phyloP scores from a whole-genome alignment of 1,140 invertebrate genomes.

The Zaprionus capensis region DNA sequence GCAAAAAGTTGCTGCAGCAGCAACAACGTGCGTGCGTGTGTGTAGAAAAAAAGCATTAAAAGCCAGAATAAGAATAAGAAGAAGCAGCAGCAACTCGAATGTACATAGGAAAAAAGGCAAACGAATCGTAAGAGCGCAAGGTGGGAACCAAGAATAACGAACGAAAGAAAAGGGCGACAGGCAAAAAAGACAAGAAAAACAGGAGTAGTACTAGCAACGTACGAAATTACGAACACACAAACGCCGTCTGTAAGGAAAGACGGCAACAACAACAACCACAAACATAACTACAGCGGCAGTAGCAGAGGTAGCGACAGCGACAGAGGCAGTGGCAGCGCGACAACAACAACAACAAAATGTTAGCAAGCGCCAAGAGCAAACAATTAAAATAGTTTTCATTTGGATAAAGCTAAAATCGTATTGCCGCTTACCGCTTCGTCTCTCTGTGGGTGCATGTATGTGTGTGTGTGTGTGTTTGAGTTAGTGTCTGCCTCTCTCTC shows the following conservation, averaged over 20 bases:
- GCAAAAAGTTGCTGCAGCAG: slow-evolving; percentile 61
- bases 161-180: slow-evolving; percentile 38
- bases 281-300: not conserved
- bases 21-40: slow-evolving; percentile 67
- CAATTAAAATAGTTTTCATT: slow-evolving; percentile 43
- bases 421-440: slow-evolving; percentile 9
- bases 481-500: not conserved
- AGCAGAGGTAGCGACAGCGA: not conserved
- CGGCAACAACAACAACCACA: slow-evolving; percentile 12
- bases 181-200: slow-evolving; percentile 61
- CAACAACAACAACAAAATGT: slow-evolving; percentile 27
- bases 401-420: slow-evolving; percentile 39
- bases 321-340: not conserved
- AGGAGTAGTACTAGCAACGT: slow-evolving; percentile 44
- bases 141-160: slow-evolving; percentile 57
- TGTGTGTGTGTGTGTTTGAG: slow-evolving; percentile 10
- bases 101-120: slow-evolving; percentile 26
- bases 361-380: slow-evolving; percentile 33
- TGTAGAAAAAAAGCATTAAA: slow-evolving; percentile 45
- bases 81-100: slow-evolving; percentile 26
- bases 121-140: slow-evolving; percentile 50
- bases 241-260: slow-evolving; percentile 35
- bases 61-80: slow-evolving; percentile 41
- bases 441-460: slow-evolving; percentile 23
- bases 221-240: slow-evolving; percentile 50